Percentiles rank a stretch among this genome's conserved stretches.
Evolutionary conservation across 2,113 vertebrate genomes (phyloP).

Genomic region (Sciurus niger): DNA sequence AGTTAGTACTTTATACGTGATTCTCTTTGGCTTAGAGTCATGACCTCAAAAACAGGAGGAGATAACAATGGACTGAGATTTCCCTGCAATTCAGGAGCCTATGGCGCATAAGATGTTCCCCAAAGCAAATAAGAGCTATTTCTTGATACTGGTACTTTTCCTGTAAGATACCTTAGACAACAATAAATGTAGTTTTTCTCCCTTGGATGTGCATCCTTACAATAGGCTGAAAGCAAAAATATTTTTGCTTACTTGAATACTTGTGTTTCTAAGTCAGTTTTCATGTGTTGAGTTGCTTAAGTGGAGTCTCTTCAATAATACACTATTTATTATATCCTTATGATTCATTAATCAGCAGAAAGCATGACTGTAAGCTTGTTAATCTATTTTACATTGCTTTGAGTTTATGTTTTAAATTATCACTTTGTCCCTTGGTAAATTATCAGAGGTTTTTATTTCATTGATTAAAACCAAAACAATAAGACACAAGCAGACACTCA

Average conservation of each 20-base stretch:
- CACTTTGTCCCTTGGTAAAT: not conserved
- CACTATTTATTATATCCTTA: not conserved
- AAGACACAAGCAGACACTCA: not conserved
- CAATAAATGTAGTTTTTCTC: not conserved
- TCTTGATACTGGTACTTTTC: not conserved
- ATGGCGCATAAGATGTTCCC: not conserved
- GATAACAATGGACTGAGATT: not conserved
- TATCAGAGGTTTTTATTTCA: not conserved
- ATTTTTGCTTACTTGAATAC: not conserved
- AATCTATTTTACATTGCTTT: not conserved
- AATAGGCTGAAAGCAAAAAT: not conserved
- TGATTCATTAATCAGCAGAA: not conserved
- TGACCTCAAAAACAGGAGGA: not conserved
- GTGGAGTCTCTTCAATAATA: not conserved
- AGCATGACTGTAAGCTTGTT: not conserved
- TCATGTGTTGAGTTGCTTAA: not conserved
- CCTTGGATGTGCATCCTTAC: not conserved
- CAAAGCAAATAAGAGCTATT: not conserved
- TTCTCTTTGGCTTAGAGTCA: not conserved
- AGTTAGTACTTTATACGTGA: not conserved
- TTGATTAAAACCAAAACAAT: not conserved
- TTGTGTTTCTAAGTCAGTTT: not conserved
- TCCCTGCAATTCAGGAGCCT: not conserved
- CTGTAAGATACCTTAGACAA: not conserved
- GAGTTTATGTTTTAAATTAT: conserved; percentile 53